phyloP scores from a whole-genome alignment of 1,140 invertebrate genomes.

The Temnothorax nylanderi region DNA sequence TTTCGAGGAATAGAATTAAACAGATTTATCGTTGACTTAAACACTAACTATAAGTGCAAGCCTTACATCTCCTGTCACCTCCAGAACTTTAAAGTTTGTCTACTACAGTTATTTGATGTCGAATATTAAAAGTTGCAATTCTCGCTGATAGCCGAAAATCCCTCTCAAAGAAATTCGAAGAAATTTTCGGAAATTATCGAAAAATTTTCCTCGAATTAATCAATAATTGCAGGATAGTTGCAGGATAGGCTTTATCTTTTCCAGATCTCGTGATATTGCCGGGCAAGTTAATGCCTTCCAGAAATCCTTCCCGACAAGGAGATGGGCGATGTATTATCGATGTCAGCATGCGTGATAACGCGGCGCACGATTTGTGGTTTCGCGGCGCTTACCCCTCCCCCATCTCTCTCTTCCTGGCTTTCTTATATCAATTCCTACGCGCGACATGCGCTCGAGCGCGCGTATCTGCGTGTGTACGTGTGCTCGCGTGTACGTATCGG shows the following conservation, averaged over 20 bases:
- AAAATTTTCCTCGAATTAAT: not conserved
- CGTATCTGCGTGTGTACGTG: not conserved
- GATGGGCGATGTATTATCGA: slow-evolving; percentile 40
- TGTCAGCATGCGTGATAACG: slow-evolving; percentile 44
- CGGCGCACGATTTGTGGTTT: slow-evolving; percentile 48
- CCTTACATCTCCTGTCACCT: not conserved
- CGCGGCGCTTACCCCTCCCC: slow-evolving; percentile 15
- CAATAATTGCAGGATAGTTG: not conserved
- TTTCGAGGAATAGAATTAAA: not conserved
- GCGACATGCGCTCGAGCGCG: slow-evolving; percentile 74
- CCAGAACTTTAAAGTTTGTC: not conserved
- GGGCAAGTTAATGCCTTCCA: not conserved
- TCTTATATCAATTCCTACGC: slow-evolving; percentile 69
- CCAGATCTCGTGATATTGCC: not conserved
- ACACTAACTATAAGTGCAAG: not conserved
- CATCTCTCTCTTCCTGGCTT: slow-evolving; percentile 1
- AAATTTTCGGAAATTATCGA: not conserved
- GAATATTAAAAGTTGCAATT: not conserved
- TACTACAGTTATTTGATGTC: not conserved
- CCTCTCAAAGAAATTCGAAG: not conserved
- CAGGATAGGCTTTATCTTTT: not conserved
- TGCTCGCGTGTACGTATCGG: slow-evolving; percentile 9
- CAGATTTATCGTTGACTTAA: not conserved
- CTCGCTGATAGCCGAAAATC: not conserved
- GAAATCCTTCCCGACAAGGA: not conserved